A percentile compares a stretch with the other conserved stretches of the same genome.
These are phyloP conservation scores for Holacanthus passer DNA, from an alignment of 2,113 vertebrate species.

Conservation along the genomic window DNA sequence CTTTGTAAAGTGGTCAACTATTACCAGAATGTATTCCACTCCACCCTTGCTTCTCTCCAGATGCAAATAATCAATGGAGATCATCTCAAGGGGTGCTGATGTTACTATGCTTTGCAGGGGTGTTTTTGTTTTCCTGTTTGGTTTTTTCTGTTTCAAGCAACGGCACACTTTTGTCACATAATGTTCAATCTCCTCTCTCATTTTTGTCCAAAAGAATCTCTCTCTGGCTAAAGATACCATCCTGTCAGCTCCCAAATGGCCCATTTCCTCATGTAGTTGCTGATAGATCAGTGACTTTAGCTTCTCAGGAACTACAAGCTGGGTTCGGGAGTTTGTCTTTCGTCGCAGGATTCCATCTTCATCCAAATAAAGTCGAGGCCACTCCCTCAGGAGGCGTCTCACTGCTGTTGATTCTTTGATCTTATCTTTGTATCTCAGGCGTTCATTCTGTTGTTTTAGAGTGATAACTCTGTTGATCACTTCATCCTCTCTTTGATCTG, in stretches of 20 bases:
- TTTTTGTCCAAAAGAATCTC: slow-evolving; percentile 43
- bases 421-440: background rate
- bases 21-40: slow-evolving; percentile 36
- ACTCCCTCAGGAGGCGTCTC: slow-evolving; percentile 8
- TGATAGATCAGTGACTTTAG: slow-evolving; percentile 20
- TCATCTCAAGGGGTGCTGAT: slow-evolving; percentile 30
- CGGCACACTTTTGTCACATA: slow-evolving; percentile 25
- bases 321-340: background rate
- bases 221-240: slow-evolving; percentile 12
- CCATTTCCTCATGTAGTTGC: slow-evolving; percentile 33
- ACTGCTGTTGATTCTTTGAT: background rate
- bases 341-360: background rate
- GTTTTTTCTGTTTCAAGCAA: slow-evolving; percentile 34
- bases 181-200: slow-evolving; percentile 37
- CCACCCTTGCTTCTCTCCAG: slow-evolving; percentile 25
- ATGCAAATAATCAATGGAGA: slow-evolving; percentile 37
- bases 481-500: background rate
- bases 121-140: slow-evolving; percentile 23
- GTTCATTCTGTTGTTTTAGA: background rate
- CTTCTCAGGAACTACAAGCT: slow-evolving; percentile 29
- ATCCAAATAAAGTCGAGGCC: slow-evolving; percentile 3
- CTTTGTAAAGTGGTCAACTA: slow-evolving; percentile 49
- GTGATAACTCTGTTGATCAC: background rate
- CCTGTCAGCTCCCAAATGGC: slow-evolving; percentile 16
- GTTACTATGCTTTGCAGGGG: slow-evolving; percentile 12